A percentile compares a stretch with the other conserved stretches of the same genome.
Evolutionary conservation across 2,888 invertebrate genomes (phyloP).

Genomic region (Eubasilissa splendida): DNA sequence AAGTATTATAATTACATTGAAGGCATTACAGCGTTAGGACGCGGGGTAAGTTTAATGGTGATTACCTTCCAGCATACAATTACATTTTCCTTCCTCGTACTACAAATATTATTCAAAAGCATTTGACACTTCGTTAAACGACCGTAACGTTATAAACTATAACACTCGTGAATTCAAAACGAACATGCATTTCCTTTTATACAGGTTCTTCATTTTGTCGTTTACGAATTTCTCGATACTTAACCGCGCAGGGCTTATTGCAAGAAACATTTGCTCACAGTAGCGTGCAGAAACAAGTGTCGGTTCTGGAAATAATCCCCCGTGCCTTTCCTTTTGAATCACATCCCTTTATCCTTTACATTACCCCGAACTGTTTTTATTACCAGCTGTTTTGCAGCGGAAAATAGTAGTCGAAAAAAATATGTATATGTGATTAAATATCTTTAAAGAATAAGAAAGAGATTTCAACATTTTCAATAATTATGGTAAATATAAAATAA

Average conservation of each 20-base stretch:
- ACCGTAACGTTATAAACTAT: not conserved
- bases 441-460: no score
- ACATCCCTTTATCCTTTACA: constrained; percentile 2
- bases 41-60: constrained; percentile 6
- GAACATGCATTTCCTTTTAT: not conserved
- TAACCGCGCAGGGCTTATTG: not conserved
- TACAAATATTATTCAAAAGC: not conserved
- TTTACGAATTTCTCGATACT: not conserved
- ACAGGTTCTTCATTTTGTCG: not conserved
- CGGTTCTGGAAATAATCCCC: not conserved
- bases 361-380: not conserved
- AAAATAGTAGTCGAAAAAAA: not conserved
- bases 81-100: not conserved
- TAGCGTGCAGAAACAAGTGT: not conserved
- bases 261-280: constrained; percentile 4
- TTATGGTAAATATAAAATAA: no score
- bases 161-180: not conserved
- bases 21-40: not conserved
- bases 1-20: not conserved
- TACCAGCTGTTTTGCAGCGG: not conserved
- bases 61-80: constrained; percentile 5
- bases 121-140: not conserved
- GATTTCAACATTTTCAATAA: no score
- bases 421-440: not conserved
- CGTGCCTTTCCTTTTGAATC: constrained; percentile 1